Evolutionary conservation across 2,797 vertebrate genomes (phyloP).

Genomic region (Bryconaethiops microstoma): DNA sequence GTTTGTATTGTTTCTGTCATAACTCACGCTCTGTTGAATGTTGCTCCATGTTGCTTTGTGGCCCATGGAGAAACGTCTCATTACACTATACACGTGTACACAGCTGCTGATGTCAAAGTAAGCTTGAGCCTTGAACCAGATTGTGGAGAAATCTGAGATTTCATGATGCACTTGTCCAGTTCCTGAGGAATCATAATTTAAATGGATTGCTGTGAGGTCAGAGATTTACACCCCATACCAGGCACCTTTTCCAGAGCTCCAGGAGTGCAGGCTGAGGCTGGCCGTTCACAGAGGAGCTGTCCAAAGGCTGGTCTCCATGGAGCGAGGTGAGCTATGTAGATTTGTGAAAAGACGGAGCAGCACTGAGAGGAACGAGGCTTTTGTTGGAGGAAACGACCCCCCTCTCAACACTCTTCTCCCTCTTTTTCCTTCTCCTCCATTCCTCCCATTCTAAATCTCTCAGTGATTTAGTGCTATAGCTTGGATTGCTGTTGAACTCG

Average conservation of each 20-base stretch:
- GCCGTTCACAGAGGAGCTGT: constrained; percentile 31
- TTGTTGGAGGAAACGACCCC: constrained; percentile 54
- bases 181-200: neutral
- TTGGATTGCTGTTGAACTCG: constrained; percentile 17
- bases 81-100: too few species aligned
- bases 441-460: constrained; percentile 37
- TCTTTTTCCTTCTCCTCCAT: constrained; percentile 29
- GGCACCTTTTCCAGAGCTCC: neutral
- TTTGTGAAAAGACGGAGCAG: constrained; percentile 49
- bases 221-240: neutral
- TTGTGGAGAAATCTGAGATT: neutral
- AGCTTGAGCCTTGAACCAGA: neutral
- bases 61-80: too few species aligned
- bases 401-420: constrained; percentile 33
- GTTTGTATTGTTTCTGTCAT: too few species aligned
- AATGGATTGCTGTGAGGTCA: neutral
- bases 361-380: constrained; percentile 41
- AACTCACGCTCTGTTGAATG: too few species aligned
- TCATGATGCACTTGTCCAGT: too few species aligned
- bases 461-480: constrained; percentile 22
- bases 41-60: too few species aligned
- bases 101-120: too few species aligned
- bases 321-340: constrained; percentile 50
- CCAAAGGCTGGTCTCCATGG: constrained; percentile 56
- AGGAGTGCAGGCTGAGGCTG: neutral